Evolutionary conservation across 2,888 invertebrate species (phyloP), one percentile per base, ranked within the genome.

Genomic region (Molanna angustata): DNA sequence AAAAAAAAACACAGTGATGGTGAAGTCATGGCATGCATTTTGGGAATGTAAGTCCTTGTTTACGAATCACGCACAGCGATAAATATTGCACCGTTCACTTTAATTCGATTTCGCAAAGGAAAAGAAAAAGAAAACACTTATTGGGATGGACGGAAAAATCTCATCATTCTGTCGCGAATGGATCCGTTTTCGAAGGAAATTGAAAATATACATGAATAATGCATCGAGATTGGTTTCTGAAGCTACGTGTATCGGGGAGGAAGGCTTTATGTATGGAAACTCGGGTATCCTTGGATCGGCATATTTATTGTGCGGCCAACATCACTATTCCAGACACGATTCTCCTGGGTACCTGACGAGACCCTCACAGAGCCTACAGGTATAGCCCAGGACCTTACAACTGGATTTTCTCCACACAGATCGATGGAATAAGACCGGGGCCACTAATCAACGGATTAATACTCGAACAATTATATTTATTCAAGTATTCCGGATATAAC

Each of bases 201-300:
- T 43, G 47, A 47, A 51, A 43, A 48, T 39, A 46, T n/a, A 20
- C 33, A 54, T 51, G 51, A 51, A 54, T 54, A 54, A 54, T 51
- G 51, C 54, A 43, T 45, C 32, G 43, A 49, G 50, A 54, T 54
- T 11, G 50, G 54, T 51, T 54, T 17, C 17, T 47, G 35, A 42
- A 35, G 50, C 49, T 45, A 45, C 54, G 53, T 53, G 40, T 52
- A 48, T 35, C 31, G 16, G 41, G 21, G 33, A 21, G 6, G 4
- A 11, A n/a, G 35, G 53, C 22, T 16, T 37, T 48, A 48, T 37
- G 33, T 52, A 42, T 37, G 52, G 44, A 32, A 40, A 42, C 35
- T 32, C 44, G 32, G 43, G 20, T 14, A 39, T n/a, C n/a, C 46
- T 27, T 32, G 37, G 54, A 41, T 44, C 49, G 49, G 49, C 49